Conservation (phyloP, 2,888 invertebrate genomes). For the Lutraria lutraria region DNA sequence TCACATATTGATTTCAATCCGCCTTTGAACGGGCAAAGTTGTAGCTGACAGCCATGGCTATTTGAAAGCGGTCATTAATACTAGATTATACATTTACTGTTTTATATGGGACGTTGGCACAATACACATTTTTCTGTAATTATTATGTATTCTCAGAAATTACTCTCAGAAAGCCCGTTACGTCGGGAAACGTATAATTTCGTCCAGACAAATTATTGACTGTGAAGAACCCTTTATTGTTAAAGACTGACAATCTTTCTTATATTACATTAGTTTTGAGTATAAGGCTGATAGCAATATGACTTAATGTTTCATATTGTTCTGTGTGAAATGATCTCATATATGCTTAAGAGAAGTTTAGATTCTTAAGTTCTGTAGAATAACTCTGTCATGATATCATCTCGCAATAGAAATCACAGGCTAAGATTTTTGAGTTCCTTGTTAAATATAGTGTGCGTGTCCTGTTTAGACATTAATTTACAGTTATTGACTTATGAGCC, state of each 20-base stretch:
- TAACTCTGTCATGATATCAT: too few species aligned
- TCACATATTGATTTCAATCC: background rate
- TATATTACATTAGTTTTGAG: background rate
- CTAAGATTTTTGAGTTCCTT: too few species aligned
- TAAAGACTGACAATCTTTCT: background rate
- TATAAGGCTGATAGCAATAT: background rate
- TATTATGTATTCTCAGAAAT: background rate
- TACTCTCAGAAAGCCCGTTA: background rate
- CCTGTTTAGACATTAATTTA: too few species aligned
- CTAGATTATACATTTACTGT: background rate
- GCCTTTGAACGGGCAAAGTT: background rate
- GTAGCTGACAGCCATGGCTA: background rate
- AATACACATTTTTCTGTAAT: conserved; percentile 8
- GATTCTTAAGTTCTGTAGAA: too few species aligned
- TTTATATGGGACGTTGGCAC: background rate
- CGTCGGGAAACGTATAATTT: background rate
- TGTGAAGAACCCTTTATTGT: background rate
- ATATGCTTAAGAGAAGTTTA: too few species aligned
- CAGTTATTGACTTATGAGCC: too few species aligned
- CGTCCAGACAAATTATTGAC: conserved; percentile 7
- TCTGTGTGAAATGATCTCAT: too few species aligned
- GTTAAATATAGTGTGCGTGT: too few species aligned
- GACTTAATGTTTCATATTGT: background rate
- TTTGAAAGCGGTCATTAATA: background rate
- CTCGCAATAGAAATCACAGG: too few species aligned